Evolutionary conservation across 2,797 vertebrate genomes (phyloP).

Genomic region (Triplophysa yarkandensis): DNA sequence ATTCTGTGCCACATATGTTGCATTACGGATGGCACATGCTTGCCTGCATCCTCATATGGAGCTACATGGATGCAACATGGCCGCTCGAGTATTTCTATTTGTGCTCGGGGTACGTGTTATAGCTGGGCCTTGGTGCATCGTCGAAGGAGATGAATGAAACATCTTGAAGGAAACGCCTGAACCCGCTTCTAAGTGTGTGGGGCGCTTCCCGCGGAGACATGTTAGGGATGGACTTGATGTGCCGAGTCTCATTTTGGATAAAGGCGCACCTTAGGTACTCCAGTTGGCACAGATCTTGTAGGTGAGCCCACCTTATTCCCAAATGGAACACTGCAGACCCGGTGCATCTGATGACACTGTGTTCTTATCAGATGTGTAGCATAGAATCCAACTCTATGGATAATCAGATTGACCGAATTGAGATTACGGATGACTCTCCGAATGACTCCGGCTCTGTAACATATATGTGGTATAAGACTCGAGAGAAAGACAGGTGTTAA

Average conservation of each 20-base stretch:
- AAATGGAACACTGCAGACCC: constrained; percentile 32
- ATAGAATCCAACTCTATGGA: constrained; percentile 18
- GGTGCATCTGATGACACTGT: constrained; percentile 20
- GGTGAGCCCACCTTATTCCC: constrained; percentile 18
- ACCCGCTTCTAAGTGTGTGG: constrained; percentile 43
- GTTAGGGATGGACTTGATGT: not conserved
- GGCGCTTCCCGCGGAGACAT: not conserved
- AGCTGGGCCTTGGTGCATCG: constrained; percentile 47
- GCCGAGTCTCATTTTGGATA: too few relatives aligned
- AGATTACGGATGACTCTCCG: too few relatives aligned
- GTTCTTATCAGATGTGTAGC: constrained; percentile 9
- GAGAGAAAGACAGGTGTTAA: constrained; percentile 1
- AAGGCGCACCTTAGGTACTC: not conserved
- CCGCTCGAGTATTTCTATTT: constrained; percentile 27
- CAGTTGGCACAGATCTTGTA: not conserved
- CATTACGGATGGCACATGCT: constrained; percentile 15
- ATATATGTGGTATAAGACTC: constrained; percentile 1
- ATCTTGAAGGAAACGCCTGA: constrained; percentile 59
- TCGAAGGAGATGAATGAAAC: constrained; percentile 49
- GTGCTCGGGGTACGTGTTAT: constrained; percentile 19
- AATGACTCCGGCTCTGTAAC: not conserved
- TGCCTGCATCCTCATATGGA: not conserved
- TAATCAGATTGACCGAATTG: constrained; percentile 20
- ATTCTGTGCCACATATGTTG: not conserved
- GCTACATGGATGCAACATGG: constrained; percentile 41